Evolutionary conservation across 2,113 vertebrate species (phyloP).

Genomic region (Tupaia chinensis): DNA sequence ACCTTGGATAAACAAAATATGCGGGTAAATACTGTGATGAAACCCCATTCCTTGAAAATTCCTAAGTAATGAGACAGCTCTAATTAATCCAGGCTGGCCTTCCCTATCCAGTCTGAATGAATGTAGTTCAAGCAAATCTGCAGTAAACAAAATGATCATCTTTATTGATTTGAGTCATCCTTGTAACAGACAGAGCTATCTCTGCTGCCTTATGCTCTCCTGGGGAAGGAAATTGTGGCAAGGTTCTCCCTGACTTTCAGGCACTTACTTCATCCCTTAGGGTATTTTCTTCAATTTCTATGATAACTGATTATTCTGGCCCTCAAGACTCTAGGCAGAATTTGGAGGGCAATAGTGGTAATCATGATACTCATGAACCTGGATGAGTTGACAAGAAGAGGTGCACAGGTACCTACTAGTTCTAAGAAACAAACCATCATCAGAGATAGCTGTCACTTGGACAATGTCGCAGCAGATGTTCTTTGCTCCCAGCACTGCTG

Average conservation of each 20-base stretch:
- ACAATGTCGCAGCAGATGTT: background rate
- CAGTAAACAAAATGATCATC: background rate
- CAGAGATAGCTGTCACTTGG: background rate
- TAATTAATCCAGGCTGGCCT: background rate
- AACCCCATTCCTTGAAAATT: conserved; percentile 36
- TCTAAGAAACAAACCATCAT: background rate
- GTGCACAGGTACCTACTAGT: background rate
- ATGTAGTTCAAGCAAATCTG: background rate
- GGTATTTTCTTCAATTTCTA: background rate
- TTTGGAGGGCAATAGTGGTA: background rate
- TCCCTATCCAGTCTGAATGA: background rate
- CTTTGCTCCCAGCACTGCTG: background rate
- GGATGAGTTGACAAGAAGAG: background rate
- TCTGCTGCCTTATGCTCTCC: rapidly evolving
- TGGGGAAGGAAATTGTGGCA: background rate
- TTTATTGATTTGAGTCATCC: background rate
- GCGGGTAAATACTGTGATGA: background rate
- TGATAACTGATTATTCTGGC: background rate
- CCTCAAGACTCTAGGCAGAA: background rate
- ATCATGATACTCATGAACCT: background rate
- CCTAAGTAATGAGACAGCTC: conserved; percentile 7
- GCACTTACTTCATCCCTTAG: background rate
- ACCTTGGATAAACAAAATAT: background rate
- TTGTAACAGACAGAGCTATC: background rate
- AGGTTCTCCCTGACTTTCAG: background rate